A percentile compares a stretch with the other conserved stretches of the same genome.
Conservation (phyloP, 2,888 invertebrate species). For the Drosophila tanythrix region DNA sequence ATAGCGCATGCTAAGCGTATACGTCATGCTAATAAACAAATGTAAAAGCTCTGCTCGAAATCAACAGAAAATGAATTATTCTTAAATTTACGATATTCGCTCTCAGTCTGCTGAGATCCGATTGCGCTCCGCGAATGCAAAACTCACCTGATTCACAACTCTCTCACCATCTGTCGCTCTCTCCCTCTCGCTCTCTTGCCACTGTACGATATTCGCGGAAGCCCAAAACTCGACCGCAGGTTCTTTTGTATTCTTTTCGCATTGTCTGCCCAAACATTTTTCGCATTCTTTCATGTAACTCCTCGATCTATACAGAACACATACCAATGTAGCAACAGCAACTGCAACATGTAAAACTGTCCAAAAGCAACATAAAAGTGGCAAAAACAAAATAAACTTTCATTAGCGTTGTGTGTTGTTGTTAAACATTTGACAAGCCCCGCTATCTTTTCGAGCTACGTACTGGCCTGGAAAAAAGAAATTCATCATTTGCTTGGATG, state of each 20-base stretch:
- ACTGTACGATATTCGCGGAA: conserved; percentile 54
- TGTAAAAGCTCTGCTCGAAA: conserved; percentile 20
- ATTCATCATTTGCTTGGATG: conserved; percentile 68
- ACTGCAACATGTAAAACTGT: conserved; percentile 28
- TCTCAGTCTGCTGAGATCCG: conserved; percentile 30
- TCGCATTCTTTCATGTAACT: conserved; percentile 71
- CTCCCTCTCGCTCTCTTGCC: conserved; percentile 15
- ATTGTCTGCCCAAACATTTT: conserved; percentile 72
- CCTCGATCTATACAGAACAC: conserved; percentile 62
- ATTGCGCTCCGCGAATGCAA: conserved; percentile 6
- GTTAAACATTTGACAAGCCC: conserved; percentile 60
- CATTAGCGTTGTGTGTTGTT: conserved; percentile 65
- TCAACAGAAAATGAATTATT: conserved; percentile 14
- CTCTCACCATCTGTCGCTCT: conserved; percentile 1
- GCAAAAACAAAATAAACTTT: conserved; percentile 55
- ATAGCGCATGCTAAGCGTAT: background rate
- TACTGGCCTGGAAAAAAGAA: conserved; percentile 73
- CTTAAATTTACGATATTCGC: conserved; percentile 60
- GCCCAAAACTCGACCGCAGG: conserved; percentile 49
- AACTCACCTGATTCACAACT: conserved; percentile 20
- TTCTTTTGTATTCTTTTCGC: conserved; percentile 55
- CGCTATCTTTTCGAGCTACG: conserved; percentile 50
- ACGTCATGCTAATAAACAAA: conserved; percentile 5
- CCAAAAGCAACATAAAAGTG: conserved; percentile 35
- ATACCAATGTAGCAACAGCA: conserved; percentile 42